Percentiles rank a stretch among this genome's conserved stretches.
Evolutionary conservation across 2,888 invertebrate genomes (phyloP).

Genomic region (Nowickia ferox): DNA sequence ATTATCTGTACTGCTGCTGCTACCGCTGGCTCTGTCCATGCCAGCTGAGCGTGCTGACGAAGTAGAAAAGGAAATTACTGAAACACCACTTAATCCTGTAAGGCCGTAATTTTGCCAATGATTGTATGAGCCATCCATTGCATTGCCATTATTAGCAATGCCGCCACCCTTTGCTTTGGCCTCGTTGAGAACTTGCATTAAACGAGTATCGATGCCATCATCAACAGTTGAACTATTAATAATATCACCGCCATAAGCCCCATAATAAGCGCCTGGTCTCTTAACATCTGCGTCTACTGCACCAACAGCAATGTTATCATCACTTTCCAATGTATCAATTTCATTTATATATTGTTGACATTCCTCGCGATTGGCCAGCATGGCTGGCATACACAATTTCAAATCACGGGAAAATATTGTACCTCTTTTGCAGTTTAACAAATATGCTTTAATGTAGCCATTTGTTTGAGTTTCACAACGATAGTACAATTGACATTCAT

Average conservation of each 20-base stretch:
- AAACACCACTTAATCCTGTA: conserved; percentile 81
- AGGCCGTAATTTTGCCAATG: conserved; percentile 79
- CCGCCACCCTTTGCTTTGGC: conserved; percentile 64
- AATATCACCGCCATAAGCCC: conserved; percentile 64
- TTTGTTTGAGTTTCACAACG: conserved; percentile 88
- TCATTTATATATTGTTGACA: conserved; percentile 85
- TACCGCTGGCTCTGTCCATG: conserved; percentile 54
- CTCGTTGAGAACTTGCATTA: conserved; percentile 55
- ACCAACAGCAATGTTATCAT: conserved; percentile 73
- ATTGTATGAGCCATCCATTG: conserved; percentile 73
- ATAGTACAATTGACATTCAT: conserved; percentile 89
- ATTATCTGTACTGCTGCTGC: conserved; percentile 60
- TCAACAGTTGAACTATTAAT: conserved; percentile 73
- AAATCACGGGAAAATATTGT: conserved; percentile 89
- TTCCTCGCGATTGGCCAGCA: conserved; percentile 87
- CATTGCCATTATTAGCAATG: conserved; percentile 73
- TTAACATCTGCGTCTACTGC: conserved; percentile 16
- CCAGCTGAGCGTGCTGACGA: conserved; percentile 78
- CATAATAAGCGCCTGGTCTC: conserved; percentile 70
- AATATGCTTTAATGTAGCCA: conserved; percentile 84
- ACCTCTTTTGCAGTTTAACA: conserved; percentile 89
- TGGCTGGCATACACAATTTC: conserved; percentile 88
- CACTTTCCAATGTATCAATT: conserved; percentile 75
- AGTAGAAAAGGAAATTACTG: conserved; percentile 81
- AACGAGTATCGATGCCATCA: conserved; percentile 71